Evolutionary conservation across 2,888 invertebrate genomes (phyloP).

Genomic region (Eupelmus urozonus): DNA sequence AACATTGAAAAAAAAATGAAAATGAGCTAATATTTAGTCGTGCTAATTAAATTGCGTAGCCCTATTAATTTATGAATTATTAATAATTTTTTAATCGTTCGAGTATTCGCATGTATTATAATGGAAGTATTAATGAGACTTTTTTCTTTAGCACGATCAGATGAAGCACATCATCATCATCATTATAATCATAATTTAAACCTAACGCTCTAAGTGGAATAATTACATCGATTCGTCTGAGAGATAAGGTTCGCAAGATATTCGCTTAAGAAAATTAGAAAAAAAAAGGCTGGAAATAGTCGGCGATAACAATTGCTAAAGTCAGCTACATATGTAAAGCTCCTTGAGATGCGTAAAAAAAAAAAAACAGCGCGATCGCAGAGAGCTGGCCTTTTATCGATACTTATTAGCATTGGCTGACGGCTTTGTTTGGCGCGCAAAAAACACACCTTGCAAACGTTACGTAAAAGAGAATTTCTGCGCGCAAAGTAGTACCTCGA

Average conservation of each 20-base stretch:
- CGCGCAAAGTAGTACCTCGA: conserved; percentile 61
- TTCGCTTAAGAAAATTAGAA: background rate
- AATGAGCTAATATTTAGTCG: no score
- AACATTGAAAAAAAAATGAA: no score
- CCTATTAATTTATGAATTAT: conserved; percentile 48
- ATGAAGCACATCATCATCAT: conserved; percentile 35
- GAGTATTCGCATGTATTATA: background rate
- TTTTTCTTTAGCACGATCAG: conserved; percentile 19
- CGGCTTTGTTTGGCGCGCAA: conserved; percentile 23
- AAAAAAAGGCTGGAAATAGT: conserved; percentile 19
- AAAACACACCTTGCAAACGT: no score
- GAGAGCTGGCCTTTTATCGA: conserved; percentile 19
- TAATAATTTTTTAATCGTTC: conserved; percentile 24
- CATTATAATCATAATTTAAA: conserved; percentile 21
- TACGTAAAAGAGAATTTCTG: conserved; percentile 63
- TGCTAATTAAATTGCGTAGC: background rate
- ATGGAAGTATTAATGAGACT: conserved; percentile 2
- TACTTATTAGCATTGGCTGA: conserved; percentile 37
- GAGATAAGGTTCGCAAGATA: conserved; percentile 13
- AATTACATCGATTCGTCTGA: conserved; percentile 35
- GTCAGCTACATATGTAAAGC: background rate
- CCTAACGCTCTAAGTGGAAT: conserved; percentile 35
- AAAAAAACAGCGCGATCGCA: conserved; percentile 13
- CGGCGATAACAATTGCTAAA: background rate
- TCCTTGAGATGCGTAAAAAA: conserved; percentile 3